A percentile compares a stretch with the other conserved stretches of the same genome.
phyloP scores from a whole-genome alignment of 1,140 invertebrate species.

The Eubasilissa regina region DNA sequence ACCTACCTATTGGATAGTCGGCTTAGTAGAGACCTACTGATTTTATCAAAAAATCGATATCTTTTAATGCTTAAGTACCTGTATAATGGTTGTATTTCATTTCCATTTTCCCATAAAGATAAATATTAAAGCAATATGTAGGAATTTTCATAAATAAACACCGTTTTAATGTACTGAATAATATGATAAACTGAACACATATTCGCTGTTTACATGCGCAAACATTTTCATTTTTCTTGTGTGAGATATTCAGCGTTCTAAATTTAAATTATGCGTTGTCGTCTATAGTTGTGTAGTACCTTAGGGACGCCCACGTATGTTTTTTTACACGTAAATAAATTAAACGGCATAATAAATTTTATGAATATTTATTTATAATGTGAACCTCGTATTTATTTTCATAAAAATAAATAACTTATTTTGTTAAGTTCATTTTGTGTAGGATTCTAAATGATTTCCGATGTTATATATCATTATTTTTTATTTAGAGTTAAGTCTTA shows the following conservation, averaged over 20 bases:
- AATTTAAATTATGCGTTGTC: slow-evolving; percentile 35
- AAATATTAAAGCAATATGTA: neutral
- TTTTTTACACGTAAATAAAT: slow-evolving; percentile 18
- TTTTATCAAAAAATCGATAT: neutral
- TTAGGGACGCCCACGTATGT: slow-evolving; percentile 29
- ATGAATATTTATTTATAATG: neutral
- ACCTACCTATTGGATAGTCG: too few relatives aligned
- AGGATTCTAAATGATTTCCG: too few relatives aligned
- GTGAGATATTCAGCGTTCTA: slow-evolving; percentile 13
- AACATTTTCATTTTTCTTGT: neutral
- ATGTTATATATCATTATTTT: too few relatives aligned
- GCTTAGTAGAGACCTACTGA: too few relatives aligned
- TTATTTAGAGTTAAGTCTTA: too few relatives aligned
- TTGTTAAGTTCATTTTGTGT: neutral
- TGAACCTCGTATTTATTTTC: too few relatives aligned
- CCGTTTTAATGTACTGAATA: slow-evolving; percentile 21
- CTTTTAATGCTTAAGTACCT: neutral
- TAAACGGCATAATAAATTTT: slow-evolving; percentile 15
- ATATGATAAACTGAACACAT: slow-evolving; percentile 12
- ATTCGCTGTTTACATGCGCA: neutral
- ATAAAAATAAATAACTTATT: neutral
- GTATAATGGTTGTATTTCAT: too few relatives aligned
- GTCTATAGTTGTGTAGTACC: neutral
- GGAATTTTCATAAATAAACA: neutral
- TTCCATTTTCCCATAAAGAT: too few relatives aligned